Evolutionary conservation across 2,888 invertebrate genomes (phyloP).

Genomic region (Thera britannica): DNA sequence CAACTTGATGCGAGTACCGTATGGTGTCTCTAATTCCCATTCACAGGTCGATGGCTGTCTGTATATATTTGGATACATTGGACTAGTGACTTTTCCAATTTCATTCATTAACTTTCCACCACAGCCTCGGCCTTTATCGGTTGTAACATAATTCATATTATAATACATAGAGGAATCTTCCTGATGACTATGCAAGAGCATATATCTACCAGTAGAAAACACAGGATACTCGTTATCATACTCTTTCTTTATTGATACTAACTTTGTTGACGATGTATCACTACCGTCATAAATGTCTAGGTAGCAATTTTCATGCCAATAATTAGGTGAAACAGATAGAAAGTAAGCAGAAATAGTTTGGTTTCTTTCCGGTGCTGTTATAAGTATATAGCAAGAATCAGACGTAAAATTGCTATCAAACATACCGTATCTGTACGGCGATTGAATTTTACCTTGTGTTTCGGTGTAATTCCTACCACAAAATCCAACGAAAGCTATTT

Average conservation of each 20-base stretch:
- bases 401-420: slow-evolving; percentile 8
- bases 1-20: slow-evolving; percentile 57
- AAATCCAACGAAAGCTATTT: slow-evolving; percentile 81
- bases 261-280: slow-evolving; percentile 48
- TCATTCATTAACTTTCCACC: slow-evolving; percentile 65
- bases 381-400: slow-evolving; percentile 86
- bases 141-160: slow-evolving; percentile 67
- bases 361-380: slow-evolving; percentile 86
- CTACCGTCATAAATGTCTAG: slow-evolving; percentile 75
- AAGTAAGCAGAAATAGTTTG: slow-evolving; percentile 89
- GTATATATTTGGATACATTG: slow-evolving; percentile 69
- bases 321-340: slow-evolving; percentile 48
- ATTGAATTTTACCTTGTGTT: slow-evolving; percentile 87
- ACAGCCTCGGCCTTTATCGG: slow-evolving; percentile 72
- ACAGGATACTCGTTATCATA: slow-evolving; percentile 62
- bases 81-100: slow-evolving; percentile 70
- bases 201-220: slow-evolving; percentile 88
- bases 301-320: slow-evolving; percentile 58
- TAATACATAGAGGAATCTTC: slow-evolving; percentile 47
- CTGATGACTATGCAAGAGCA: slow-evolving; percentile 83
- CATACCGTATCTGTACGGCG: slow-evolving; percentile 43
- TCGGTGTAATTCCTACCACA: slow-evolving; percentile 87
- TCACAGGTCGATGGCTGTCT: slow-evolving; percentile 64
- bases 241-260: slow-evolving; percentile 51
- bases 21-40: slow-evolving; percentile 73